Base-by-base conservation (phyloP, 2,113 vertebrate species). In the Castor canadensis region DNA sequence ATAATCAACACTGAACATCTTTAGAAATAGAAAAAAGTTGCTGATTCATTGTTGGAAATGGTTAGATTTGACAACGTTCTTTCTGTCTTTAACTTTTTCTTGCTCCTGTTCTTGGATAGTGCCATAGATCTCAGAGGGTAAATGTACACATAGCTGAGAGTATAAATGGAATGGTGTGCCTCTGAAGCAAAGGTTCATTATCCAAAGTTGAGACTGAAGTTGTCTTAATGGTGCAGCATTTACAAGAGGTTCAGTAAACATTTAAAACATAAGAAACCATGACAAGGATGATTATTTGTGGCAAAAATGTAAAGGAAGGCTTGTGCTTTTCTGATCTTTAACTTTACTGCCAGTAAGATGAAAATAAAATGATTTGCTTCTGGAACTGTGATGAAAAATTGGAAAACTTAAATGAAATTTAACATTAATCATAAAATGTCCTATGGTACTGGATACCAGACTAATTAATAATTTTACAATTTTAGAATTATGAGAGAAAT, bases 201-300 rank as follows among this genome's bases (percentile, higher is more conserved):
- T 4, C 47, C n/a, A 60, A 73, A 81, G 9, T 30, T 43, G 16
- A 87, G 32, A 80, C 16, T 67, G n/a, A 83, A 69, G 22, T 8
- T 20, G 40, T 67, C 26, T 49, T 85, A 28, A 35, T 67, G 8
- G 30, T 20, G 54, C 11, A 10, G 35, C 11, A 43, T 85, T 89
- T 92, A 85, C 8, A 77, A 89, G n/a, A 93, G 20, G 20, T 16
- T 54, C 20, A n/a, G 35, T 15, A 89, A 89, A 87, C 77, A 95
- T 66, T 96, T 40, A 54, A 88, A 75, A 43, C 28, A 16, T 58
- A 28, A 69, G 38, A 45, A 90, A 69, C n/a, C 52, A 49, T 32
- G 11, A 28, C 20, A 60, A 40, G 10, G 6, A 47, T 62, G 16
- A 62, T 16, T 28, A 84, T 71, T n/a, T 62, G 9, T 72, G 16